A percentile compares a stretch with the other conserved stretches of the same genome.
These are phyloP conservation scores for Caenorhabditis sp. DNA, from an alignment of 2,888 invertebrate genomes.

Conservation along the genomic window DNA sequence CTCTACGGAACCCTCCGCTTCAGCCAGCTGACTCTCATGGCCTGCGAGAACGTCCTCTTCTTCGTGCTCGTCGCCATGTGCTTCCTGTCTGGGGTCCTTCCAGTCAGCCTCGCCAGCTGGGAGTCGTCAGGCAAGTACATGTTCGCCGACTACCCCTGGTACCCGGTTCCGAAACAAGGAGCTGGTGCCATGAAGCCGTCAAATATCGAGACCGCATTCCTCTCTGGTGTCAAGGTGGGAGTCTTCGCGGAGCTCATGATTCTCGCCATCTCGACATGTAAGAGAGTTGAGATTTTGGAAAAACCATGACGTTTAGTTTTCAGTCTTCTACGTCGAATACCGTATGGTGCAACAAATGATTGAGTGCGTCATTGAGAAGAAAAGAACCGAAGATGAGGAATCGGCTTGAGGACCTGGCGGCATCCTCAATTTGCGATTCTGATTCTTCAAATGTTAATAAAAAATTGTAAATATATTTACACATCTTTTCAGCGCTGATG, in stretches of 20 bases:
- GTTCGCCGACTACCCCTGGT: not conserved
- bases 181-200: not conserved
- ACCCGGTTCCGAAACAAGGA: not conserved
- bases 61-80: not conserved
- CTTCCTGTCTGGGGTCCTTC: not conserved
- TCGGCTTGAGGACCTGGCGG: too few species aligned
- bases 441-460: too few species aligned
- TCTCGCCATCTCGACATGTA: not conserved
- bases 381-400: not conserved
- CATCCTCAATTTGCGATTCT: too few species aligned
- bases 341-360: not conserved
- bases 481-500: too few species aligned
- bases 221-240: too few species aligned
- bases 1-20: not conserved
- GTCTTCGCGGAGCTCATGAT: too few species aligned
- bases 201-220: too few species aligned
- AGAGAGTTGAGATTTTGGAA: not conserved
- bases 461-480: too few species aligned
- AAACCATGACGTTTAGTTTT: not conserved
- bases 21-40: not conserved
- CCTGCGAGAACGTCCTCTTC: not conserved
- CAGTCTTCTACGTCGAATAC: not conserved
- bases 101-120: not conserved
- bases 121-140: not conserved
- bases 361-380: not conserved